phyloP scores from a whole-genome alignment of 2,113 vertebrate genomes.

The Danionella cerebrum region DNA sequence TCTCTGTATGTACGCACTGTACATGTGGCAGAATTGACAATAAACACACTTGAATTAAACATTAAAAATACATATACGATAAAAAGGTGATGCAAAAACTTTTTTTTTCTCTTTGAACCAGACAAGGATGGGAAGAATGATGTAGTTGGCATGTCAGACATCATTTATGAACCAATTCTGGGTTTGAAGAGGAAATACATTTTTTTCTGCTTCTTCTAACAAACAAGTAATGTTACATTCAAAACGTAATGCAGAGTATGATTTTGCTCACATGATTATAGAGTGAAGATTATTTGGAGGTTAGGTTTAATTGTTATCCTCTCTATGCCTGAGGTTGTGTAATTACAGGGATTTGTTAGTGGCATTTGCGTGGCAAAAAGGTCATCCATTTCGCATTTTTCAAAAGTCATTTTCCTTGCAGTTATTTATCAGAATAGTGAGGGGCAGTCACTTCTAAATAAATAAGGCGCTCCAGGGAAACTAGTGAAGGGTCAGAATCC shows the following conservation, averaged over 20 bases:
- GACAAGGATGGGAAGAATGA: no score
- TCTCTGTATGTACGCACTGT: no score
- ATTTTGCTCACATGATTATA: conserved; percentile 37
- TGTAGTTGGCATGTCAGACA: no score
- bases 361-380: conserved; percentile 55
- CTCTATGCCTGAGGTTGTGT: conserved; percentile 41
- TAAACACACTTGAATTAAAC: no score
- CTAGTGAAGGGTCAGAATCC: neutral
- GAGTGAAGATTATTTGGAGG: conserved; percentile 46
- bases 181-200: no score
- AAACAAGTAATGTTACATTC: conserved; percentile 13
- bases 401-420: conserved; percentile 33
- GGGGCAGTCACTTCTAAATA: neutral
- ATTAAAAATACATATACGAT: no score
- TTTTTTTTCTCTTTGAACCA: no score
- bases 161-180: no score
- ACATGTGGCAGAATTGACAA: no score
- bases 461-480: neutral
- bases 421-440: conserved; percentile 49
- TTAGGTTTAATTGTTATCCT: conserved; percentile 60
- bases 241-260: neutral
- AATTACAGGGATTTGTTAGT: conserved; percentile 54
- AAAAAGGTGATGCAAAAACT: no score
- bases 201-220: neutral
- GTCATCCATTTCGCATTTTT: conserved; percentile 52